Conservation (phyloP, 2,797 vertebrate species). For the Pyrocephalus nanus region DNA sequence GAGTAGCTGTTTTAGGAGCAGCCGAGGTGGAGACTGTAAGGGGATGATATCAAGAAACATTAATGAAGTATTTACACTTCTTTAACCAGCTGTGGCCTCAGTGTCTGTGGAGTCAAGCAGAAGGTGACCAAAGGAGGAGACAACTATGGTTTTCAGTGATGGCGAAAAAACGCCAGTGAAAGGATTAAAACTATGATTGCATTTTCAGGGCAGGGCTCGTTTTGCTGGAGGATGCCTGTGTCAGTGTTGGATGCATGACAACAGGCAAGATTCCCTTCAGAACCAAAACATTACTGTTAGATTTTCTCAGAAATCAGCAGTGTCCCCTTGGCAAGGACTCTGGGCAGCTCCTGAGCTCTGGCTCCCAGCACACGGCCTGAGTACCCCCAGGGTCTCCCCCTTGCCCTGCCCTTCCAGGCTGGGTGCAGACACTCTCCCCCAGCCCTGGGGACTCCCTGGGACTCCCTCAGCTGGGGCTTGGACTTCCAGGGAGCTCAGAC, state of each 20-base stretch:
- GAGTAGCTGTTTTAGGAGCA: background rate
- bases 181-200: background rate
- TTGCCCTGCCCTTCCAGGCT: background rate
- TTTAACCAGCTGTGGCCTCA: background rate
- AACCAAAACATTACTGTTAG: background rate
- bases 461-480: background rate
- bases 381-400: background rate
- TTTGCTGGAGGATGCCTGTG: background rate
- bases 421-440: background rate
- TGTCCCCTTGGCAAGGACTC: background rate
- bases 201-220: background rate
- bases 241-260: background rate
- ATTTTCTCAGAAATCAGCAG: background rate
- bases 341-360: background rate
- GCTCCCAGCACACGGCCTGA: background rate
- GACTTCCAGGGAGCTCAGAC: background rate
- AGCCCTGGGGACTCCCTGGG: background rate
- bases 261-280: background rate
- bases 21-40: background rate
- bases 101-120: background rate
- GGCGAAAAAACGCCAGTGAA: background rate
- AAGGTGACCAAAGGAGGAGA: background rate
- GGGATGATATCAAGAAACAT: background rate
- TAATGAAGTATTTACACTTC: background rate
- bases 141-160: too few relatives aligned